phyloP scores from a whole-genome alignment of 2,888 invertebrate genomes.

The Rhimphoctona megacephalus region DNA sequence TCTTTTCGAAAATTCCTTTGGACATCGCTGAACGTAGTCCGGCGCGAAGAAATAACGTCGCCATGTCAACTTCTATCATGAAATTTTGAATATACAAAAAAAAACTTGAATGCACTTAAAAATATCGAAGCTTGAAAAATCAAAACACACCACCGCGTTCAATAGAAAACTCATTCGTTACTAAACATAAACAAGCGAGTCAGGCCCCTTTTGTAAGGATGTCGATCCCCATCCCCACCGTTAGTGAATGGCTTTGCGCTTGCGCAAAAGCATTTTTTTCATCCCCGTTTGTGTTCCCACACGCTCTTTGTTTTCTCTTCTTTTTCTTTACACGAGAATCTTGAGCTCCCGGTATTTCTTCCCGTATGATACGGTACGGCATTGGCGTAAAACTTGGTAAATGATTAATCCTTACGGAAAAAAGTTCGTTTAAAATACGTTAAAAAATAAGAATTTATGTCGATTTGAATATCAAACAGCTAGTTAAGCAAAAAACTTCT shows the following conservation, averaged over 20 bases:
- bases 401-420: background rate
- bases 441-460: background rate
- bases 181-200: slow-evolving; percentile 65
- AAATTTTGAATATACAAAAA: slow-evolving; percentile 6
- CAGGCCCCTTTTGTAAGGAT: slow-evolving; percentile 76
- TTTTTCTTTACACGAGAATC: slow-evolving; percentile 14
- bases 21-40: slow-evolving; percentile 71
- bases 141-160: slow-evolving; percentile 3
- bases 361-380: slow-evolving; percentile 12
- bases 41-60: slow-evolving; percentile 73
- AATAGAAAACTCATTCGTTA: slow-evolving; percentile 49
- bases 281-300: slow-evolving; percentile 49
- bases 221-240: slow-evolving; percentile 66
- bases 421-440: background rate
- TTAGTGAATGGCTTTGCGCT: slow-evolving; percentile 52
- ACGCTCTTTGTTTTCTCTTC: slow-evolving; percentile 2
- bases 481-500: background rate
- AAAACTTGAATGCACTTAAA: slow-evolving; percentile 10
- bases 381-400: slow-evolving; percentile 55
- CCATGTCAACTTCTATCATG: slow-evolving; percentile 68
- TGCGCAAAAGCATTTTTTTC: slow-evolving; percentile 63
- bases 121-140: background rate
- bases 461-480: background rate
- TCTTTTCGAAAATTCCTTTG: slow-evolving; percentile 73
- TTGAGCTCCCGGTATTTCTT: slow-evolving; percentile 27